Evolutionary conservation across 2,888 invertebrate species (phyloP).

Genomic region (Hololepta plana): DNA sequence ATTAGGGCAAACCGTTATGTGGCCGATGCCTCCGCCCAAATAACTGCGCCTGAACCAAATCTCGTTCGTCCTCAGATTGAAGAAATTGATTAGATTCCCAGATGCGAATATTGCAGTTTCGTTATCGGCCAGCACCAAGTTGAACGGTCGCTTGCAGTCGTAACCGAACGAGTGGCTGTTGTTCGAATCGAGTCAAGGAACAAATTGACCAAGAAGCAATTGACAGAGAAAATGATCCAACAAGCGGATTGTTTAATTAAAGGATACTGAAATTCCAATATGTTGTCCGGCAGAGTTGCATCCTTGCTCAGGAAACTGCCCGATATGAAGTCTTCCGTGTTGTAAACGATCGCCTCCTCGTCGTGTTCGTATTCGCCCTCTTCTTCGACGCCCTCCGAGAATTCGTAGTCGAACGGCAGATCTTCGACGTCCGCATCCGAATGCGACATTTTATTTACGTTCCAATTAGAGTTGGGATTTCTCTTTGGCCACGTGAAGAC

Average conservation of each 20-base stretch:
- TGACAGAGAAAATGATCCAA: slow-evolving; percentile 4
- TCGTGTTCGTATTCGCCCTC: slow-evolving; percentile 12
- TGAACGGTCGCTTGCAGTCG: slow-evolving; percentile 63
- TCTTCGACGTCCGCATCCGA: slow-evolving; percentile 14
- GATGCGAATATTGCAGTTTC: slow-evolving; percentile 59
- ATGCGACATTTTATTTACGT: slow-evolving; percentile 13
- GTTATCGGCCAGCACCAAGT: slow-evolving; percentile 59
- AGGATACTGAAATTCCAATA: slow-evolving; percentile 54
- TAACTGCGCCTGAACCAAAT: slow-evolving; percentile 55
- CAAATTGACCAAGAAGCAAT: no score
- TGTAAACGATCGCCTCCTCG: slow-evolving; percentile 15
- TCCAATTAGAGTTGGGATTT: no score
- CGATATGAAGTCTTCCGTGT: slow-evolving; percentile 35
- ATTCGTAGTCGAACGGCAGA: slow-evolving; percentile 9
- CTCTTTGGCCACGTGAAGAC: no score
- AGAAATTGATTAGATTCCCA: slow-evolving; percentile 65
- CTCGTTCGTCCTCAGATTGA: slow-evolving; percentile 44
- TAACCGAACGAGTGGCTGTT: slow-evolving; percentile 74
- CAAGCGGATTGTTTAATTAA: slow-evolving; percentile 14
- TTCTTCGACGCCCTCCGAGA: slow-evolving; percentile 10
- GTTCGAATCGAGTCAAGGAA: slow-evolving; percentile 12
- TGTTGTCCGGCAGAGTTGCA: slow-evolving; percentile 35
- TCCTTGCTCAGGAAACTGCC: slow-evolving; percentile 32
- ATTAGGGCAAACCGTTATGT: slow-evolving; percentile 53
- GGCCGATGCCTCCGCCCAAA: slow-evolving; percentile 66